A percentile compares a stretch with the other conserved stretches of the same genome.
These are phyloP conservation scores for Trichonephila clavipes DNA, from an alignment of 1,140 invertebrate species.

Conservation along the genomic window DNA sequence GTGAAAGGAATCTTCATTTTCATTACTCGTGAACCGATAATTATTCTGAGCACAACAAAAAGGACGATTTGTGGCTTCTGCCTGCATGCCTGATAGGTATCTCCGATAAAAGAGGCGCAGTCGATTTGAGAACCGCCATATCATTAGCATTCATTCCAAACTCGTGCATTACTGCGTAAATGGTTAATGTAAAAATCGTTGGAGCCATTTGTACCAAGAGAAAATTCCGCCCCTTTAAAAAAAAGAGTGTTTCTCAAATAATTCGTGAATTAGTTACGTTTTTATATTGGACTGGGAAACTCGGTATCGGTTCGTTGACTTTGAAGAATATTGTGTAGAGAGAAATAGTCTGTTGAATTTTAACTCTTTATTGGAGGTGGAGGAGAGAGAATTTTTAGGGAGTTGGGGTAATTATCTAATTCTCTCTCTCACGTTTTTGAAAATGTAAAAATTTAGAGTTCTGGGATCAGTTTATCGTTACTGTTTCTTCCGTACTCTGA, in stretches of 20 bases:
- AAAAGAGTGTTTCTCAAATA: constrained; percentile 31
- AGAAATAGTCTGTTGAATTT: neutral
- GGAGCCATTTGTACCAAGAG: constrained; percentile 32
- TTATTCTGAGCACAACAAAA: constrained; percentile 47
- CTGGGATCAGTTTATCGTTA: too few relatives aligned
- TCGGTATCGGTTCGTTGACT: constrained; percentile 3
- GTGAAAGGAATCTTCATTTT: neutral
- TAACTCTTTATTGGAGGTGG: neutral
- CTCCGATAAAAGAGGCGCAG: constrained; percentile 35
- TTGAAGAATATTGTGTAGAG: constrained; percentile 12
- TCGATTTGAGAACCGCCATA: constrained; percentile 1
- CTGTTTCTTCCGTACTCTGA: too few relatives aligned
- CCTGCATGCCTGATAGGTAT: constrained; percentile 27
- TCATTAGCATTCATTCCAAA: constrained; percentile 57
- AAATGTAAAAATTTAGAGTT: neutral
- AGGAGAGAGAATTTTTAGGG: neutral
- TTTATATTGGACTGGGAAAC: neutral
- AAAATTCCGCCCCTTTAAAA: neutral
- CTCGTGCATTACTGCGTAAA: constrained; percentile 48
- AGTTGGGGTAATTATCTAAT: neutral
- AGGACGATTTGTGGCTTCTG: constrained; percentile 47
- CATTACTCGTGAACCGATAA: constrained; percentile 53
- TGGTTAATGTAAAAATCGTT: constrained; percentile 65
- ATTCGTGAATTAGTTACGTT: constrained; percentile 38
- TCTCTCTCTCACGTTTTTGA: neutral